These are phyloP conservation scores for Calephelis perditalis DNA, from an alignment of 2,888 invertebrate species.

Conservation along the genomic window DNA sequence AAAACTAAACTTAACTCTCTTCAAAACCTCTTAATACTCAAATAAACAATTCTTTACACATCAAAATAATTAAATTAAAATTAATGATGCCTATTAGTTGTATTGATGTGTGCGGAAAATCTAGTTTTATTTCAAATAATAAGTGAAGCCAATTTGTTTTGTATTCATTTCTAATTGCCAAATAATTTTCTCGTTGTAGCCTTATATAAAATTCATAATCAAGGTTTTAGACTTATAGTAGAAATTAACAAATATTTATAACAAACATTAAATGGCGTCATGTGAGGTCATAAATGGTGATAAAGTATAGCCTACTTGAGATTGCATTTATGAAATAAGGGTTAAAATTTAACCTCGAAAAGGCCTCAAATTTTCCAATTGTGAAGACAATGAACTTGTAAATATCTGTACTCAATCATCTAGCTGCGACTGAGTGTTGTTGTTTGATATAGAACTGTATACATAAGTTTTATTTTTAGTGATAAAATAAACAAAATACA, in stretches of 20 bases:
- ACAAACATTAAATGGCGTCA: conserved; percentile 60
- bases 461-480: conserved; percentile 76
- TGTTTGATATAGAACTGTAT: conserved; percentile 76
- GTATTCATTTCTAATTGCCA: conserved; percentile 73
- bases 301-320: conserved; percentile 34
- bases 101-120: conserved; percentile 54
- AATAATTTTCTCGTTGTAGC: conserved; percentile 64
- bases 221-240: conserved; percentile 46
- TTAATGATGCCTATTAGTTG: conserved; percentile 36
- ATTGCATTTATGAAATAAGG: conserved; percentile 61
- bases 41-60: conserved; percentile 49
- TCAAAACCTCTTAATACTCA: conserved; percentile 69
- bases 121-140: conserved; percentile 60
- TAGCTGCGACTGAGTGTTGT: conserved; percentile 74
- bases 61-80: conserved; percentile 41
- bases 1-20: conserved; percentile 54
- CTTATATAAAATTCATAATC: conserved; percentile 56
- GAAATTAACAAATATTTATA: conserved; percentile 56
- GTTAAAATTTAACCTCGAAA: conserved; percentile 35
- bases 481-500: conserved; percentile 74
- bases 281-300: conserved; percentile 30
- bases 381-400: conserved; percentile 60
- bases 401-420: conserved; percentile 66
- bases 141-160: conserved; percentile 59
- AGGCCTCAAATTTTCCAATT: conserved; percentile 26